Evolutionary conservation across 1,140 invertebrate species (phyloP), one percentile per base, ranked within the genome.

Genomic region (Hylaeus anthracinus): DNA sequence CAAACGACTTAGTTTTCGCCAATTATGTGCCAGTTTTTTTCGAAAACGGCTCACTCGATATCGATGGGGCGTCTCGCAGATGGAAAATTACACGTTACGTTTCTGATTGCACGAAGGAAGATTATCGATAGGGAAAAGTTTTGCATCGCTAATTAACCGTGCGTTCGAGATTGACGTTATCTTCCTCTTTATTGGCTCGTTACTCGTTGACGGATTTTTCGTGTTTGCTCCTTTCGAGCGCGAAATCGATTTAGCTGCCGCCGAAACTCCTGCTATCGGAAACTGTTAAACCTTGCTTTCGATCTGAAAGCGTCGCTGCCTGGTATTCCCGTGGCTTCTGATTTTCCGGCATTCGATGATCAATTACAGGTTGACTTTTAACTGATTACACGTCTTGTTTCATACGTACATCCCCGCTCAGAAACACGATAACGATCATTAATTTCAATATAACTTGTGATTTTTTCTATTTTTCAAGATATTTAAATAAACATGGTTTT

Each of bases 131-230:
- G 5, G 1, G 6, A n/a, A 75, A 45, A 45, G 26, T 58, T 48
- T 26, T 37, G n/a, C 41, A 3, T 2, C 41, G 37, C n/a, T 56
- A 75, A 56, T 75, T 66, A 75, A 41, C 1, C 26, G 55, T 56
- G 51, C 10, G 15, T n/a, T 48, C 15, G 15, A 15, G 26, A 76
- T n/a, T 15, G 5, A 58, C 39, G 14, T 73, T 64, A 73, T 41
- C 72, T 10, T 76, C 60, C 26, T n/a, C 9, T 60, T 58, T 76
- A 76, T 69, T 56, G 74, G 51, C 48, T 69, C 65, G 43, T 76
- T 76, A 76, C 4, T 9, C 55, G 43, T 12, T n/a, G 53, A 14
- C 55, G 15, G 64, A 41, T 69, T 51, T 41, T 69, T 76, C 43
- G 55, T 69, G 74, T 60, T 76, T 69, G 51, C 10, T 41, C n/a